Evolutionary conservation across 2,888 invertebrate genomes (phyloP), one percentile per base, ranked within the genome.

Genomic region (Palloptera scutellata): DNA sequence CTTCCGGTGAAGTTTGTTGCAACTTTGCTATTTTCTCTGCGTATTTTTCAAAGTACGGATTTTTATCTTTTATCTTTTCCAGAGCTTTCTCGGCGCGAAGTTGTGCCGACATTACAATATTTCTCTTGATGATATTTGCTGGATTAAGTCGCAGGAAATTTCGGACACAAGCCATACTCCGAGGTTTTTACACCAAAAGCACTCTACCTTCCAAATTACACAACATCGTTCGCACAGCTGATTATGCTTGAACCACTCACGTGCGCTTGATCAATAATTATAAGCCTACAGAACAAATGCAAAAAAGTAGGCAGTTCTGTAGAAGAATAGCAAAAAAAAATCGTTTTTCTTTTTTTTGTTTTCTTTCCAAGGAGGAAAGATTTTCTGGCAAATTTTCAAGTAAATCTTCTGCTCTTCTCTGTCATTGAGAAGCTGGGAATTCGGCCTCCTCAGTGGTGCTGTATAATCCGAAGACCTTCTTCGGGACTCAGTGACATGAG

Each of bases 21-120:
- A 93, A 80, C 69, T 88, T 86, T 0, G 91, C 88, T 72, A 95
- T 92, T 81, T 93, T 93, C 1, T 87, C 84, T 0, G 93, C 90
- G 85, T 95, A 95, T 79, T 95, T 95, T 17, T 91, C 91, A 77
- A 87, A 95, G 80, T 91, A 95, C 0, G 94, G 94, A 85, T 95
- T 95, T 5, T 80, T 84, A 54, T 86, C 84, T 58, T 83, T 84
- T 8, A 89, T 74, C 15, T 87, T 84, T 15, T 88, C 87, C 4
- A 88, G 71, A 1, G 83, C 86, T 76, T 88, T 86, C 73, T 87
- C 85, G 15, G 86, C 81, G 40, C 83, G 83, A 13, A 75, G 71
- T 19, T 80, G 77, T 1, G 85, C 83, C 1, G 86, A 84, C 87
- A 87, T 87, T 60, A 77, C 75, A 43, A 85, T 78, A 51, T 70